Evolutionary conservation across 2,888 invertebrate genomes (phyloP), one percentile per base, ranked within the genome.

Genomic region (Tromatobia lineatoria): DNA sequence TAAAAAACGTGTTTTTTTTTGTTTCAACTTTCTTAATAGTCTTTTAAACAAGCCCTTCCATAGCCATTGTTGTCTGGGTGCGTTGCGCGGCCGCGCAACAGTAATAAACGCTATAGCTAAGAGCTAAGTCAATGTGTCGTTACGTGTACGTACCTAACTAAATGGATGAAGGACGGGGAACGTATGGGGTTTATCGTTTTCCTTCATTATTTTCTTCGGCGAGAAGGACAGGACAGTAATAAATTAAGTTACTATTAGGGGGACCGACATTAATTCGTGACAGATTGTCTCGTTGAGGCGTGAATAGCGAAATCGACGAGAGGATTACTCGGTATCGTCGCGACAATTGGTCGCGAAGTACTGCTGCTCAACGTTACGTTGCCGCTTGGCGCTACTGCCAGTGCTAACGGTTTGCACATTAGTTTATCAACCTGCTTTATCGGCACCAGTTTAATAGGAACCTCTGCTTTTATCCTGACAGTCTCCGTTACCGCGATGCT

Each of bases 261-360:
- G 84, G 88, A 88, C 86, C 89, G 90, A 91, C 90, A 91, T 93
- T 92, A 93, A 92, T 93, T 93, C 82, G 90, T 90, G 83, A 92
- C 88, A 80, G 93, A 91, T 87, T 93, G 93, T 87, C 92, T 92
- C 69, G 93, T 86, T 64, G 93, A 89, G 88, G 91, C 88, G 85
- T 93, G 93, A 85, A 93, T 91, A 82, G 93, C 91, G 67, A 93
- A 92, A 80, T 93, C 93, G 73, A 91, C 91, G 77, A 93, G 90
- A 66, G 92, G 91, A 88, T 91, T 91, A 71, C 87, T 86, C 54
- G 91, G 87, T 66, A 91, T 87, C 0, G 82, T 29, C 67, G 87
- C 87, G 83, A 89, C 89, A 69, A 88, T 88, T 59, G 91, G 88
- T 77, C 90, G 89, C 77, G 90, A 86, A 86, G 87, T 90, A 85